Evolutionary conservation across 2,797 vertebrate species (phyloP), one percentile per base, ranked within the genome.

Genomic region (Odontamblyopus lacepedii): DNA sequence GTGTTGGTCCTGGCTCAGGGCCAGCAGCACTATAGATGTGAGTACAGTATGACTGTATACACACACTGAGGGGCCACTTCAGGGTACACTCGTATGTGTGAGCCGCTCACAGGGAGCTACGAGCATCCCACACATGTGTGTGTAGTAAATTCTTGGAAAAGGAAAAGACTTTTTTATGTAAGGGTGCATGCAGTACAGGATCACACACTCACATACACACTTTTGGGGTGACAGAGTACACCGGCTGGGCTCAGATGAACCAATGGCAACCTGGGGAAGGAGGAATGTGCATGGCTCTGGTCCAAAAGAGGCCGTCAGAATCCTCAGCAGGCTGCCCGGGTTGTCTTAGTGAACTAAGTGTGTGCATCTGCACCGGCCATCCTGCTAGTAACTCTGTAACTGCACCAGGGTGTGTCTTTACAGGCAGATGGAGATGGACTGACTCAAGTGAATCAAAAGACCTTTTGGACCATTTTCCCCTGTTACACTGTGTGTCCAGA

Each of bases 211-310:
- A 50, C 74, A 82, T 68, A 78, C 71, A 86, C 84, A 84, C 84
- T 80, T 83, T 82, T 67, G 91, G 93, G 93, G 93, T 94, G 93
- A 94, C 83, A 89, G 94, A 94, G 94, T 94, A 88, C 94, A 94
- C 83, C 78, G 86, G 88, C 91, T 94, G 92, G 91, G 93, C 93
- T 93, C 85, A 92, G 92, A 94, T 93, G 92, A 94, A 93, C 92
- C 92, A 93, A 93, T 87, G 85, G 91, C 92, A 94, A 93, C 92
- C 91, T 93, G 90, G 91, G 89, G 92, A 92, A 91, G 89, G 85
- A 93, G 89, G 92, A 95, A 94, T 94, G 92, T 88, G 72, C 82
- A 89, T 94, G 93, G 94, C 91, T 63, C 77, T 51, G 6, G 73
- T 92, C 91, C 93, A 92, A 92, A 79, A 91, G 81, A 89, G 88